Base-by-base conservation (phyloP, 2,113 vertebrate species). In the Neomonachus schauinslandi region DNA sequence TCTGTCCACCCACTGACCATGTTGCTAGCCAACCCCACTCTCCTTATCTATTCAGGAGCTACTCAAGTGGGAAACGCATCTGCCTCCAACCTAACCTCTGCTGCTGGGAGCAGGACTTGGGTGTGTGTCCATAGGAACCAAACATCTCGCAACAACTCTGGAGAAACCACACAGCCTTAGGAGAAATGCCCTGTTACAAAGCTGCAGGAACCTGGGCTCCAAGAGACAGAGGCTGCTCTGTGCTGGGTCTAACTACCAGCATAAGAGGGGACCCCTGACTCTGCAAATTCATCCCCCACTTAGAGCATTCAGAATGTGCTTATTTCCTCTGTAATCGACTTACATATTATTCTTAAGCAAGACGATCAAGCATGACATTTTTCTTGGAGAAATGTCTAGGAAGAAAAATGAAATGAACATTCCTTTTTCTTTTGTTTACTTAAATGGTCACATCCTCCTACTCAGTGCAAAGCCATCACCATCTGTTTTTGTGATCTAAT, bases 401-500 rank as follows among this genome's bases (percentile, higher is more conserved):
- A 89, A 55, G 72, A 92, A 89, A 95, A 91, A 91, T 3, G 89
- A 97, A 98, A 89, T 24, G 0, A 46, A 0, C 33, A 49, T 84
- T 97, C 83, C 19, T 19, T 92, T 96, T 81, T 33, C 84, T 82
- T 96, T 90, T 94, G 91, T 94, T 97, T 97, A 94, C 72, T 91
- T 83, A 95, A 90, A 89, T 81, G 96, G 81, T 84, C 91, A 89
- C 81, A 96, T 97, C 84, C 85, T 95, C 55, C 65, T 33, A 51
- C 53, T 57, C 95, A 82, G 76, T 89, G 51, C 55, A 91, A 95
- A 91, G 91, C 49, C 14, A 84, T 96, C 87, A 13, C 28, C 97
- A 94, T 97, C 97, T 98, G 92, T 74, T 97, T 74, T 94, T 83
- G 96, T 77, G 82, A 83, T 94, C 76, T 95, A 98, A 92, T 92